phyloP scores from a whole-genome alignment of 2,113 vertebrate species.

The Pterophyllum scalare region DNA sequence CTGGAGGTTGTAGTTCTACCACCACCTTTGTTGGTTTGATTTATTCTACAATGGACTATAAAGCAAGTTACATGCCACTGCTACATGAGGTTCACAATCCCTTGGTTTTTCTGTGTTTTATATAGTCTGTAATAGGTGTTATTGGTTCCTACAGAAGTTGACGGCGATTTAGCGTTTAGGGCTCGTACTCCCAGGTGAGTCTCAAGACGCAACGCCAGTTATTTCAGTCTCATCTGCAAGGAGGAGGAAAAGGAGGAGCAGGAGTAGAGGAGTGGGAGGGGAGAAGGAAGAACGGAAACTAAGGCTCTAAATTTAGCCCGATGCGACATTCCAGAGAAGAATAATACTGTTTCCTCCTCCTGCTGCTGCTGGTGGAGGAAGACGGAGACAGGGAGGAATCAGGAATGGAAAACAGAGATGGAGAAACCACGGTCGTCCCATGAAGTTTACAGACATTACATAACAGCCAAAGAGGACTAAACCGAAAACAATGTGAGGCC shows the following conservation, averaged over 20 bases:
- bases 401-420: slow-evolving; percentile 11
- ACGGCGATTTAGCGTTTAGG: slow-evolving; percentile 26
- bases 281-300: slow-evolving; percentile 77
- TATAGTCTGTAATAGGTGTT: background rate
- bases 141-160: background rate
- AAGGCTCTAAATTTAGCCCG: slow-evolving; percentile 79
- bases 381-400: slow-evolving; percentile 31
- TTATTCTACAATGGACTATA: background rate
- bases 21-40: background rate
- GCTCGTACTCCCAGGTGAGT: slow-evolving; percentile 71
- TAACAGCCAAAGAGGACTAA: background rate
- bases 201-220: slow-evolving; percentile 62
- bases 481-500: background rate
- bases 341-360: slow-evolving; percentile 76
- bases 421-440: background rate
- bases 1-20: background rate
- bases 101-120: background rate
- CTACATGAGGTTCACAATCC: background rate
- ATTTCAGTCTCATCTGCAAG: slow-evolving; percentile 74
- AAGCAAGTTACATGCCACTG: background rate
- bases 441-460: slow-evolving; percentile 11
- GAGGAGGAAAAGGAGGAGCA: slow-evolving; percentile 53
- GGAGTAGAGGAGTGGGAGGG: slow-evolving; percentile 45
- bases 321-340: slow-evolving; percentile 83
- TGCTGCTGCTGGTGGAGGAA: slow-evolving; percentile 43